These are phyloP conservation scores for Drosophila suboccidentalis DNA, from an alignment of 2,888 invertebrate species.

Conservation along the genomic window DNA sequence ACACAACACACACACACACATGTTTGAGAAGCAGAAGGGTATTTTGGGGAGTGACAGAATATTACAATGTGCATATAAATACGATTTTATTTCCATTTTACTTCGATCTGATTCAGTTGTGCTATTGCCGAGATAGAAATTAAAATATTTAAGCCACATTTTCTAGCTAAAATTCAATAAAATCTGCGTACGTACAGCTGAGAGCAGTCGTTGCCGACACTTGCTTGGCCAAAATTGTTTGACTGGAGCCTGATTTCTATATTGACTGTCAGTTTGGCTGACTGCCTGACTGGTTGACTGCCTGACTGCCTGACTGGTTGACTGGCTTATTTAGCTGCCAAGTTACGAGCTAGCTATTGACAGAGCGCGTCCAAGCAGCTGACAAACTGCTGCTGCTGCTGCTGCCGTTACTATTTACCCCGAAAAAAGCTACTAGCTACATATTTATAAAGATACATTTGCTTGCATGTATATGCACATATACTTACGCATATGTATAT, in stretches of 20 bases:
- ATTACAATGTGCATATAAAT: conserved; percentile 73
- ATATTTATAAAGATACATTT: neutral
- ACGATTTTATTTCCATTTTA: conserved; percentile 55
- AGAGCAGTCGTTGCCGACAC: neutral
- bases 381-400: conserved; percentile 62
- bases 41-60: conserved; percentile 16
- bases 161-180: conserved; percentile 56
- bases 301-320: conserved; percentile 24
- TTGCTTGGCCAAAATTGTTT: conserved; percentile 37
- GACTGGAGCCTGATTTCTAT: conserved; percentile 17
- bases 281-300: conserved; percentile 8
- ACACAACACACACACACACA: neutral
- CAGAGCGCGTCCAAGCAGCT: conserved; percentile 65
- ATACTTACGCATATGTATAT: conserved; percentile 13
- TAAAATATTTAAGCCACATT: conserved; percentile 71
- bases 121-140: conserved; percentile 55
- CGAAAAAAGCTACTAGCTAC: conserved; percentile 19
- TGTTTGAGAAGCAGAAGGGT: neutral
- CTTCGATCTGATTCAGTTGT: conserved; percentile 33
- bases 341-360: conserved; percentile 46
- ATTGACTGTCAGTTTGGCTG: neutral
- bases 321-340: conserved; percentile 53
- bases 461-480: neutral
- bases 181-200: conserved; percentile 33
- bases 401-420: conserved; percentile 37